Percentiles rank a stretch among this genome's conserved stretches.
phyloP scores from a whole-genome alignment of 2,888 invertebrate genomes.

The Cylindroiulus punctatus region DNA sequence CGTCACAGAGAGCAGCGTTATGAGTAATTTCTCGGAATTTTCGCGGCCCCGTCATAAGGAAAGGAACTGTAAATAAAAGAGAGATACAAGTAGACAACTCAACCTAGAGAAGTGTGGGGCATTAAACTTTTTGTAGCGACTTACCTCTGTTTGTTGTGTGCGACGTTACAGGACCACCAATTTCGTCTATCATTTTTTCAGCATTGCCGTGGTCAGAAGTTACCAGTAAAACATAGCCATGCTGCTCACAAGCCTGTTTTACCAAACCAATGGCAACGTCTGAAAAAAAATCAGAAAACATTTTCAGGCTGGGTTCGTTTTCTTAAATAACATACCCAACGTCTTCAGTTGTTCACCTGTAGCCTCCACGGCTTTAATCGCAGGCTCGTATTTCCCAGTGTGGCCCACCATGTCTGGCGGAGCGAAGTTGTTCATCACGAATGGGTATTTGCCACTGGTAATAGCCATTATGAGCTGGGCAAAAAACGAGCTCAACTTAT shows the following conservation, averaged over 20 bases:
- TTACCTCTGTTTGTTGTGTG: slow-evolving; percentile 66
- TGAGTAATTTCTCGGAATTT: slow-evolving; percentile 61
- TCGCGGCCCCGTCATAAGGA: slow-evolving; percentile 60
- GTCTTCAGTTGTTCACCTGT: slow-evolving; percentile 60
- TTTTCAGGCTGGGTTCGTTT: not conserved
- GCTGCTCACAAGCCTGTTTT: slow-evolving; percentile 63
- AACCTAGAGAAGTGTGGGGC: not conserved
- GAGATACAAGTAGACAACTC: not conserved
- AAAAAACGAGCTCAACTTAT: not conserved
- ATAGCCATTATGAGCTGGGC: slow-evolving; percentile 64
- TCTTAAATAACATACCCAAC: not conserved
- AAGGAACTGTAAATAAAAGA: slow-evolving; percentile 60
- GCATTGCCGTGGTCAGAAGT: slow-evolving; percentile 68
- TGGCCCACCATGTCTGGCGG: slow-evolving; percentile 69
- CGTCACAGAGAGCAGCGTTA: slow-evolving; percentile 66
- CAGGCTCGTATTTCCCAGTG: slow-evolving; percentile 66
- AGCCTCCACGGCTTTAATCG: slow-evolving; percentile 63
- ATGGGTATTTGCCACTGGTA: slow-evolving; percentile 64
- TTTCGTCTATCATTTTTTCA: slow-evolving; percentile 66
- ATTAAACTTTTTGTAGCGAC: not conserved
- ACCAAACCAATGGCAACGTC: slow-evolving; percentile 65
- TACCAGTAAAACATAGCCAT: slow-evolving; percentile 62
- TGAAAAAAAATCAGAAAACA: not conserved
- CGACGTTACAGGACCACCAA: slow-evolving; percentile 66
- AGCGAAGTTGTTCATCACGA: slow-evolving; percentile 68